These are phyloP conservation scores for Tethea ocularis DNA, from an alignment of 2,888 invertebrate species.

Conservation along the genomic window DNA sequence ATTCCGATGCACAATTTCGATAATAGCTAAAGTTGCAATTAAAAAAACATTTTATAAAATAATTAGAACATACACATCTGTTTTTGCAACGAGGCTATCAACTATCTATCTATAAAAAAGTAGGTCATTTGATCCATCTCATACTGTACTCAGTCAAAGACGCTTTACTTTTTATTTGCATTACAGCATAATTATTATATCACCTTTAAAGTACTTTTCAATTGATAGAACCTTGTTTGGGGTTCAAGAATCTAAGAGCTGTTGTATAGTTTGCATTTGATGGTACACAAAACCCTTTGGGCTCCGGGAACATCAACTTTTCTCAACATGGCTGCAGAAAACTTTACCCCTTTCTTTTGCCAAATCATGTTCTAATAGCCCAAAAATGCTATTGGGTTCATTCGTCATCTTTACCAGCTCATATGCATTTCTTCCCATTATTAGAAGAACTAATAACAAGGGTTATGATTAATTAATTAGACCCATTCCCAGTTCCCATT, in stretches of 20 bases:
- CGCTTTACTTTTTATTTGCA: background rate
- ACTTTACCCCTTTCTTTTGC: background rate
- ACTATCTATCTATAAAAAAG: background rate
- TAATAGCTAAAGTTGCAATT: background rate
- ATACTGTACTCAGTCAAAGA: background rate
- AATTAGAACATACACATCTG: background rate
- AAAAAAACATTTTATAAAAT: background rate
- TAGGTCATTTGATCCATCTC: slow-evolving; percentile 3
- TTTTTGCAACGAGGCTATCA: slow-evolving; percentile 6
- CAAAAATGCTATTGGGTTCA: no score
- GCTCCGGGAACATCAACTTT: background rate
- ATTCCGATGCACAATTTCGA: background rate
- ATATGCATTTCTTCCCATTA: no score
- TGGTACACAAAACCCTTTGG: background rate
- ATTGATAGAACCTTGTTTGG: background rate
- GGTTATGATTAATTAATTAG: no score
- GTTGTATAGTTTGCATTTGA: background rate
- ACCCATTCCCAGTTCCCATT: no score
- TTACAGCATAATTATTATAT: background rate
- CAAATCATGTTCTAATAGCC: background rate
- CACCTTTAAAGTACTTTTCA: background rate
- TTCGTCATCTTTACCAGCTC: no score
- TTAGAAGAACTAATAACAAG: no score
- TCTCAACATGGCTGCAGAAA: background rate
- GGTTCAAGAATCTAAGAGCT: background rate